A percentile compares a stretch with the other conserved stretches of the same genome.
These are phyloP conservation scores for Cosmopolites sordidus DNA, from an alignment of 2,888 invertebrate genomes.

Conservation along the genomic window DNA sequence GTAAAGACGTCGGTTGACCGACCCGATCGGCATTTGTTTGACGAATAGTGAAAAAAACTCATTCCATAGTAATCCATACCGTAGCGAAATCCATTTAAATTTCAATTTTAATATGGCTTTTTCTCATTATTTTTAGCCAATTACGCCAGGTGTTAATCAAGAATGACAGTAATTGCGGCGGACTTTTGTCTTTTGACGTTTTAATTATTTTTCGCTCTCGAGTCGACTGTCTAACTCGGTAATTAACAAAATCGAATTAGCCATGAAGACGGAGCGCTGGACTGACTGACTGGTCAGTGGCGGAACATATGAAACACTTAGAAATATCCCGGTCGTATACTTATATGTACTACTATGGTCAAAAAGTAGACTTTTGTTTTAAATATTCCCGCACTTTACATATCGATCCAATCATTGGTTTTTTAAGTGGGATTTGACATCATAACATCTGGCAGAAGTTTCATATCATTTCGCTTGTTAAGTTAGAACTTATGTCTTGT, in stretches of 20 bases:
- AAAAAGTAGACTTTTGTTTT: no score
- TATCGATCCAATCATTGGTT: no score
- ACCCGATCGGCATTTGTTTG: background rate
- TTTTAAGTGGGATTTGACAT: no score
- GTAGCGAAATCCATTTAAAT: slow-evolving; percentile 1
- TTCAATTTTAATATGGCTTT: slow-evolving; percentile 4
- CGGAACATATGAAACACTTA: no score
- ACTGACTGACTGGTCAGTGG: background rate
- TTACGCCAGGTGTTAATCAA: slow-evolving; percentile 16
- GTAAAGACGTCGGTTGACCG: no score
- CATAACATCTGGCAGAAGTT: no score
- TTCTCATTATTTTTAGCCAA: slow-evolving; percentile 14
- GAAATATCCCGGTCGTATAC: no score
- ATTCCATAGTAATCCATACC: background rate
- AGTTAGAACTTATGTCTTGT: no score
- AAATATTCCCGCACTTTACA: no score
- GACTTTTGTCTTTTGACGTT: slow-evolving; percentile 11
- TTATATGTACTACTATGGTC: no score
- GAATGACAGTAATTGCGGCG: slow-evolving; percentile 13
- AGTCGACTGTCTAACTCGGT: slow-evolving; percentile 11
- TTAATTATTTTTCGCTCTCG: slow-evolving; percentile 15
- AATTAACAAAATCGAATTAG: slow-evolving; percentile 13
- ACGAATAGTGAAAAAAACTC: background rate
- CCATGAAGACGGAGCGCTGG: background rate
- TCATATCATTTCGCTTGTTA: no score